Conservation (phyloP, 1,140 invertebrate species). For the Odontomachus brunneus region DNA sequence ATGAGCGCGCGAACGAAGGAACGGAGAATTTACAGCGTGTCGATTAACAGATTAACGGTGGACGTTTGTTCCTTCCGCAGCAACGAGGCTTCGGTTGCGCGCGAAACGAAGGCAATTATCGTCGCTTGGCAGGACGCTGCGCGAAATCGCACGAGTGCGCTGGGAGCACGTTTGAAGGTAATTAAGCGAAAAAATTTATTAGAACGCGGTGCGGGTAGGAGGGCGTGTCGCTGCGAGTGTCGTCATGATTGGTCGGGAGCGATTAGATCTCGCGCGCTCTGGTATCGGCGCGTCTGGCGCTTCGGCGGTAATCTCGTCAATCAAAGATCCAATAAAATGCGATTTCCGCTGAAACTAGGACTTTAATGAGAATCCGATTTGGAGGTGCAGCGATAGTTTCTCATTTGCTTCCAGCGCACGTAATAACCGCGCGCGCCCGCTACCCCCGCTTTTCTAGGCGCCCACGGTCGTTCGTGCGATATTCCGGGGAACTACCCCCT, state of each 20-base stretch:
- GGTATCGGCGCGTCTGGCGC: constrained; percentile 43
- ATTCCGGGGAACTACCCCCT: constrained; percentile 50
- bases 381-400: constrained; percentile 40
- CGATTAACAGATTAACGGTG: neutral
- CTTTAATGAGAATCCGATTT: constrained; percentile 64
- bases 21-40: too few relatives aligned
- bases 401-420: constrained; percentile 67
- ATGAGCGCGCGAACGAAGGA: too few relatives aligned
- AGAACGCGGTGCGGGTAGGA: neutral
- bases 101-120: too few relatives aligned
- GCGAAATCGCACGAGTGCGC: too few relatives aligned
- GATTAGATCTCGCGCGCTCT: constrained; percentile 44
- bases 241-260: constrained; percentile 29
- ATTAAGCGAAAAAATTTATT: constrained; percentile 19
- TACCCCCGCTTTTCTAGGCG: constrained; percentile 26
- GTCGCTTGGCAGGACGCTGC: too few relatives aligned
- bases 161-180: too few relatives aligned
- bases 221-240: neutral
- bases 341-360: constrained; percentile 54
- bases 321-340: constrained; percentile 61
- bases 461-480: constrained; percentile 44
- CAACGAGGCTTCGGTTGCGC: neutral
- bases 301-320: constrained; percentile 54
- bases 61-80: neutral
- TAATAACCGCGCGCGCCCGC: constrained; percentile 65